Conservation (phyloP, 2,113 vertebrate species). For the Bufo bufo region DNA sequence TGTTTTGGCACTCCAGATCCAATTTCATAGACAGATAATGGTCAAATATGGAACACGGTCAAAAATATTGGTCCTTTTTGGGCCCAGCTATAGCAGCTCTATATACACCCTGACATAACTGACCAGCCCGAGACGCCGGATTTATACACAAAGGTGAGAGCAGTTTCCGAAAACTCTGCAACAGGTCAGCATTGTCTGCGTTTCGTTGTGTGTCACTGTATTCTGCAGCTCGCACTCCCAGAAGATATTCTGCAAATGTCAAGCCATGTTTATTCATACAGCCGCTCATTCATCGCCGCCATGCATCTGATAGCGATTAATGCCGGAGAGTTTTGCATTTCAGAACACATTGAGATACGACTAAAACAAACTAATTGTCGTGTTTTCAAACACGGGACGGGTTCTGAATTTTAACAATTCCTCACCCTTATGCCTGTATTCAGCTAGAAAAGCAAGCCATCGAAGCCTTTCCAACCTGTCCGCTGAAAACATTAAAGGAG, state of each 20-base stretch:
- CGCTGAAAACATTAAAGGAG: background rate
- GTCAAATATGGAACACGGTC: too few species aligned
- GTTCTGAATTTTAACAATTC: background rate
- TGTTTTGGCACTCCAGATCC: too few species aligned
- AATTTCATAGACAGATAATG: too few species aligned
- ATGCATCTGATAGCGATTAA: slow-evolving; percentile 32
- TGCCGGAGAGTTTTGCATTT: slow-evolving; percentile 33
- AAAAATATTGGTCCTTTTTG: background rate
- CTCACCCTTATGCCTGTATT: too few species aligned
- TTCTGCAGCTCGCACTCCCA: background rate
- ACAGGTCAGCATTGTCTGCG: background rate
- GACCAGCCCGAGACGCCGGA: background rate
- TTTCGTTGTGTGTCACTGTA: background rate
- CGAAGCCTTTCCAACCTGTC: background rate
- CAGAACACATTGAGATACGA: slow-evolving; percentile 28
- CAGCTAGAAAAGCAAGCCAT: background rate
- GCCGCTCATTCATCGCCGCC: slow-evolving; percentile 21
- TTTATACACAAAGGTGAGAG: background rate
- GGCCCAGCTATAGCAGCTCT: background rate
- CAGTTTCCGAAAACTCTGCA: background rate
- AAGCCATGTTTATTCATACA: slow-evolving; percentile 48
- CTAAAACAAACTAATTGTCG: slow-evolving; percentile 28
- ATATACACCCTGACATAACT: background rate
- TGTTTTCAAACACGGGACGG: slow-evolving; percentile 11
- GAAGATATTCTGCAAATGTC: slow-evolving; percentile 37